These are phyloP conservation scores for Paramacrobiotus metropolitanus DNA, from an alignment of 1,140 invertebrate species.

Conservation along the genomic window DNA sequence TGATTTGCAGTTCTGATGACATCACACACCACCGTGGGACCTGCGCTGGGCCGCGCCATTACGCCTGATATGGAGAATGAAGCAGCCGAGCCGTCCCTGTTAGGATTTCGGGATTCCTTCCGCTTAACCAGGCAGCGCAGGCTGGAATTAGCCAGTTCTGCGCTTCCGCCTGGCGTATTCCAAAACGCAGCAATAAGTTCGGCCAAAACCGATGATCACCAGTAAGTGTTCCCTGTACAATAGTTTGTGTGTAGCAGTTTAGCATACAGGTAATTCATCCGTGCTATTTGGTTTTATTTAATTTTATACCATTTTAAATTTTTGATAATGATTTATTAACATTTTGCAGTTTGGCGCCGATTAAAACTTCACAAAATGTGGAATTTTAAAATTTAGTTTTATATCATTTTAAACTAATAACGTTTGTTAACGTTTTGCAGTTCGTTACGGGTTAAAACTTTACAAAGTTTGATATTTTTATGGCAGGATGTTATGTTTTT, in stretches of 20 bases:
- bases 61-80: not conserved
- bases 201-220: not conserved
- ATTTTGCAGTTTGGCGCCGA: not conserved
- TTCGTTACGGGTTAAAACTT: no score
- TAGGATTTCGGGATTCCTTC: constrained; percentile 4
- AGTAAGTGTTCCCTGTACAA: not conserved
- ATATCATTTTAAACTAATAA: no score
- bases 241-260: no score
- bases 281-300: no score
- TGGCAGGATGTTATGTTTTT: no score
- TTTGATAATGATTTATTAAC: not conserved
- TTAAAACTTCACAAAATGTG: no score
- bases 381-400: no score
- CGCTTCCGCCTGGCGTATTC: not conserved
- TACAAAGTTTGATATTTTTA: no score
- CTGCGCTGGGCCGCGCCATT: not conserved
- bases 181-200: not conserved
- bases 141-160: not conserved
- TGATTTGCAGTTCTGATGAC: not conserved
- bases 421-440: no score
- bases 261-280: no score
- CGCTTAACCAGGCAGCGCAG: not conserved
- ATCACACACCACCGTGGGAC: not conserved
- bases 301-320: not conserved
- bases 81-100: not conserved